Base-by-base conservation (phyloP, 30 jellyfish, hydroid and myxozoan species). In the Rhopilema esculentum region DNA sequence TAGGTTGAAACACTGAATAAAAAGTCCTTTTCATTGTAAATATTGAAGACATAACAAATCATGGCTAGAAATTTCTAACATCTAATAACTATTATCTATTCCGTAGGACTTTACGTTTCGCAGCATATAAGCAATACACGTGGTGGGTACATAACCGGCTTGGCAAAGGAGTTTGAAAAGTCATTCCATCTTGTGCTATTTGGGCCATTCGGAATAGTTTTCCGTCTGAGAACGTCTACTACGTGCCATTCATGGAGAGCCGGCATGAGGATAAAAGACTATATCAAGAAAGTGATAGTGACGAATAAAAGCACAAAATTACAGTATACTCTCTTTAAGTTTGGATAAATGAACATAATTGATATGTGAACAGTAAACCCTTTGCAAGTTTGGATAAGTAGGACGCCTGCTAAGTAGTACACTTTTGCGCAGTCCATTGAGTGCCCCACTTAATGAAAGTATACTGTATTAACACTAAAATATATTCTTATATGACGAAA, bases 111-210 rank as follows among this genome's bases (percentile, higher is more conserved):
- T 51, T 27, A 48, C 69, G 82, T 20, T 52, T 30, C 33, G 89
- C 94, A 27, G 80, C 89, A 9, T 85, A 85, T 80, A 62, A 81
- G 33, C 94, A 85, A 79, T 85, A 32, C 66, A 74, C 94, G 32
- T 85, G 89, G 94, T 85, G 94, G 94, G 80, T 85, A 16, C 94
- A 85, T 69, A 85, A 85, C 1, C 30, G 88, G 27, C 81, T 71
- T 51, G 92, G 92, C n/a, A 83, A 71, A 69, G 72, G 25, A 26
- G 78, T 83, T 50, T n/a, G 87, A 53, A 83, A 79, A 29, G 89
- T 85, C 70, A 85, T 85, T 27, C 94, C 94, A 48, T 85, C 94
- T 15, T 85, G 94, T 27, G 82, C 94, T 61, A 29, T 68, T 26
- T 75, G 81, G 75, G 80, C 88, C 21, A 85, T 83, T 26, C 77